Percentiles rank a stretch among this genome's conserved stretches.
phyloP scores from a whole-genome alignment of 2,113 vertebrate species.

The Morone chrysops region DNA sequence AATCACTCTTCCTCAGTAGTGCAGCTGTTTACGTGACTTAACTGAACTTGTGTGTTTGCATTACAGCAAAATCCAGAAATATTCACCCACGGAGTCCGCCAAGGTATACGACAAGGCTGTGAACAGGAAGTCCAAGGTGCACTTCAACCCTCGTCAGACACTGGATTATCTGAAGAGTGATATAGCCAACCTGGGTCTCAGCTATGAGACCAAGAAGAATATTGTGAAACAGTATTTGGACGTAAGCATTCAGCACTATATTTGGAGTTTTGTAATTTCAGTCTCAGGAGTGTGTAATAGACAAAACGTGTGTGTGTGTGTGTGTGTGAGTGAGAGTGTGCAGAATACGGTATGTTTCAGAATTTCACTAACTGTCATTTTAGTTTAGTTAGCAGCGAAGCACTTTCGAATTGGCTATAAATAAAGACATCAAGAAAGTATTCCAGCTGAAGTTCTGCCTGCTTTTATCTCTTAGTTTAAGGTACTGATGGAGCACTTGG shows the following conservation, averaged over 20 bases:
- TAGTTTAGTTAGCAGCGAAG: not conserved
- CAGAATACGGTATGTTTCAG: no score
- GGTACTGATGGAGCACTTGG: constrained; percentile 96
- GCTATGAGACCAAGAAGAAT: constrained; percentile 92
- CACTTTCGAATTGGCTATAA: not conserved
- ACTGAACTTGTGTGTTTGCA: constrained; percentile 52
- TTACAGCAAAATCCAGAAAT: constrained; percentile 98
- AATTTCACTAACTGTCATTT: not conserved
- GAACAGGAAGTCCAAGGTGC: constrained; percentile 94
- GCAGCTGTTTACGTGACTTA: not conserved
- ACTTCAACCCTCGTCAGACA: constrained; percentile 96
- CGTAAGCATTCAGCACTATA: constrained; percentile 84
- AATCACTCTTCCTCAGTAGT: not conserved
- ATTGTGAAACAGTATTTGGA: constrained; percentile 98
- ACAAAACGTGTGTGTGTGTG: not conserved
- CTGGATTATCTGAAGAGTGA: constrained; percentile 92
- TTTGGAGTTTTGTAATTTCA: constrained; percentile 6
- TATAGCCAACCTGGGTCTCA: constrained; percentile 88
- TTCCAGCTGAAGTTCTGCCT: not conserved
- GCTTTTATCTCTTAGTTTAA: constrained; percentile 88
- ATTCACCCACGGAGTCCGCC: constrained; percentile 97
- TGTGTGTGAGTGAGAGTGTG: not conserved
- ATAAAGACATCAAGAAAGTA: not conserved
- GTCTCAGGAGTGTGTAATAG: not conserved
- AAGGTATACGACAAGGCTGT: constrained; percentile 99